Conservation (phyloP, 2,888 invertebrate species). For the Pristionchus exspectatus region DNA sequence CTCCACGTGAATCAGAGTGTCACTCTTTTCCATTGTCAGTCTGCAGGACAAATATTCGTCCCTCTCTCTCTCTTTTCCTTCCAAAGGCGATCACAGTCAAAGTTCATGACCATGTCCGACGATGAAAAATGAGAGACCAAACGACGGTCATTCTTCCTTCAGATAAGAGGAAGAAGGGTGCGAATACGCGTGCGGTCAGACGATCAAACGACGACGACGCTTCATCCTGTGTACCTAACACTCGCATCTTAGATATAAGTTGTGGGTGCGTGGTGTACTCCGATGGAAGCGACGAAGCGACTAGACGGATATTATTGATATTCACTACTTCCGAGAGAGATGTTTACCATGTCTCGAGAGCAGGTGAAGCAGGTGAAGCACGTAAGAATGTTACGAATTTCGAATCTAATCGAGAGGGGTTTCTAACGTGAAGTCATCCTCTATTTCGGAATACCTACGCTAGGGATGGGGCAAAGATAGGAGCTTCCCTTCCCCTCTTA, state of each 20-base stretch:
- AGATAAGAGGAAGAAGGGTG: not conserved
- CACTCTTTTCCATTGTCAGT: not conserved
- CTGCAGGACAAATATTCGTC: not conserved
- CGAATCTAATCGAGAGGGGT: not conserved
- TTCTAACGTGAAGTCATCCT: not conserved
- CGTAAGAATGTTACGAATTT: not conserved
- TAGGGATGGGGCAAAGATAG: not conserved
- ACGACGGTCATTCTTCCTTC: not conserved
- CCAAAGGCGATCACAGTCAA: conserved; percentile 18
- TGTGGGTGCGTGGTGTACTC: not conserved
- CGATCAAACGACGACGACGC: not conserved
- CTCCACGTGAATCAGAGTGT: not conserved
- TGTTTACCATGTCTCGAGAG: not conserved
- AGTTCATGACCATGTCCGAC: not conserved
- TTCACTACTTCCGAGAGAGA: not conserved
- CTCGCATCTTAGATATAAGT: not conserved
- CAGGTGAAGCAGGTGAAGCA: not conserved
- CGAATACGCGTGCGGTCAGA: not conserved
- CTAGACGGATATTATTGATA: conserved; percentile 15
- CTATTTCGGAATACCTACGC: not conserved
- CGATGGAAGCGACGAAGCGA: not conserved
- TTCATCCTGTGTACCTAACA: not conserved
- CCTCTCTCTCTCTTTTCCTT: not conserved
- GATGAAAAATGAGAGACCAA: conserved; percentile 12
- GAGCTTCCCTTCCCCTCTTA: not conserved